These are phyloP conservation scores for Apeira syringaria DNA, from an alignment of 2,888 invertebrate species.

Conservation along the genomic window DNA sequence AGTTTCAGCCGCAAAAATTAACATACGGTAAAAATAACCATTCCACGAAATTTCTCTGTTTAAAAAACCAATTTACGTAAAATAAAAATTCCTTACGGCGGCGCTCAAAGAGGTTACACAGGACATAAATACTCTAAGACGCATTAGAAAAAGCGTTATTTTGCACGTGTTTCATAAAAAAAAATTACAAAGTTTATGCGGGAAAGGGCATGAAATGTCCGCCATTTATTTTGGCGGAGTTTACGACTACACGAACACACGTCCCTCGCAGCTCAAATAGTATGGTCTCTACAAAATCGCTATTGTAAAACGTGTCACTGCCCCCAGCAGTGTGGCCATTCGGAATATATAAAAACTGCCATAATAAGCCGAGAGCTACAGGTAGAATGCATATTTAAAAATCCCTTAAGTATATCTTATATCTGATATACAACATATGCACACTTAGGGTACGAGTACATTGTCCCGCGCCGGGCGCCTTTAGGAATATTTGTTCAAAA, in stretches of 20 bases:
- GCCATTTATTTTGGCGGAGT: constrained; percentile 22
- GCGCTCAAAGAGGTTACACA: constrained; percentile 4
- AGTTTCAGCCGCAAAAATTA: constrained; percentile 1
- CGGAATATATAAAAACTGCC: too few species aligned
- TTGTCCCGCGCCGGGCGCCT: too few species aligned
- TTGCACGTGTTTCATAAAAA: constrained; percentile 20
- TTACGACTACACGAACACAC: constrained; percentile 18
- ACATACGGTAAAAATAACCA: not conserved
- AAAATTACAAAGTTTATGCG: constrained; percentile 23
- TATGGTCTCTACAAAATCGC: not conserved
- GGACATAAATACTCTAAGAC: constrained; percentile 19
- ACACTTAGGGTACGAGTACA: too few species aligned
- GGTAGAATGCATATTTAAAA: too few species aligned
- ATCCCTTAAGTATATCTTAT: too few species aligned
- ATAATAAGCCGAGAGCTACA: too few species aligned
- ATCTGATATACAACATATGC: too few species aligned
- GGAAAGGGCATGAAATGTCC: constrained; percentile 21
- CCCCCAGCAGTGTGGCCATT: too few species aligned
- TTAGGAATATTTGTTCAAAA: too few species aligned
- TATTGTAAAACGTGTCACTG: too few species aligned
- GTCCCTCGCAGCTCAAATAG: not conserved
- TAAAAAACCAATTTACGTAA: constrained; percentile 7
- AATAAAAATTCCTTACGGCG: constrained; percentile 5
- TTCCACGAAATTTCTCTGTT: constrained; percentile 1
- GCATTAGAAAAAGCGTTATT: constrained; percentile 16